Evolutionary conservation across 2,113 vertebrate species (phyloP), one percentile per base, ranked within the genome.

Genomic region (Urocitellus parryii): DNA sequence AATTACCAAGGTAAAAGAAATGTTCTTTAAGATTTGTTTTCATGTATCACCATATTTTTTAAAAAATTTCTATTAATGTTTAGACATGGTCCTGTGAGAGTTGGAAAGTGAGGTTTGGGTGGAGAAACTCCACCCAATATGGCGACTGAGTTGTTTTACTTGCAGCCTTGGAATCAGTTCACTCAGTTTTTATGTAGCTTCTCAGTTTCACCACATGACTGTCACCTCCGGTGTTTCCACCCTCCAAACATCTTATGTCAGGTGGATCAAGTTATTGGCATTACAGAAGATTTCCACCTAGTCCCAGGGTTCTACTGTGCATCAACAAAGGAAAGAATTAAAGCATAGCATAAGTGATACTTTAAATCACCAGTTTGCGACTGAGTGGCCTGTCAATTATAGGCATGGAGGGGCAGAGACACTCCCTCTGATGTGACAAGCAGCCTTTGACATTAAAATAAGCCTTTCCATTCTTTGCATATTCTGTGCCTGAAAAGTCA

Each of bases 291-390:
- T 82, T 86, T 56, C 4, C 3, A 17, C 11, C 12, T n/a, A 29
- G 8, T 34, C 78, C 32, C n/a, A 70, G 48, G 8, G 18, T 13
- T 48, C 39, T 8, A 10, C 16, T n/a, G 1, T 68, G 11, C 25
- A 85, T 56, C 39, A 77, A 14, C 65, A 92, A 90, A 51, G 42
- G 61, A 29, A 90, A 90, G 58, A 88, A 83, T 67, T 81, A 45
- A 95, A 61, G 6, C 51, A 27, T 22, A 32, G 12, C 18, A 48
- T 29, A 89, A 78, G 73, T n/a, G 14, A 25, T 27, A 53, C 13
- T 25, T 87, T 77, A 67, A 90, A 88, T 8, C 58, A 80, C 67
- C 17, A 20, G 2, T 80, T 61, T 79, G 2, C 63, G 68, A 83
- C 14, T 70, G 84, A 77, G 39, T 58, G 83, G 12, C 17, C 65